These are phyloP conservation scores for Brachionus calyciflorus DNA, from an alignment of 1,140 invertebrate genomes.

Conservation along the genomic window DNA sequence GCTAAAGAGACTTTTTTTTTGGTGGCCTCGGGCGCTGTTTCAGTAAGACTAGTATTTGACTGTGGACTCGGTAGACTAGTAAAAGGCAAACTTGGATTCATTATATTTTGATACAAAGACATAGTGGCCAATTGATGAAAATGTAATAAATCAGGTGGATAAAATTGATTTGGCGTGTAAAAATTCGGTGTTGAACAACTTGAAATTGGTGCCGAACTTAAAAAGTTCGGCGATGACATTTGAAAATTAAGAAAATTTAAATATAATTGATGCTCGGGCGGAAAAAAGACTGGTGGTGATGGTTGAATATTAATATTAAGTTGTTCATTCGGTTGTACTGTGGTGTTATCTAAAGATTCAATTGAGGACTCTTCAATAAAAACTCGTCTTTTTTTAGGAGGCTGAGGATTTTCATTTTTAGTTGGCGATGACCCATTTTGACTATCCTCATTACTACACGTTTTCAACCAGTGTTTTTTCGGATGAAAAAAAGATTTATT, in stretches of 20 bases:
- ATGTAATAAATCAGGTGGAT: too few relatives aligned
- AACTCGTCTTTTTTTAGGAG: slow-evolving; percentile 12
- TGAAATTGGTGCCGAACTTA: background rate
- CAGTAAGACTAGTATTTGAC: background rate
- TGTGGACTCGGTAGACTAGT: too few relatives aligned
- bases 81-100: background rate
- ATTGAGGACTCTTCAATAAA: background rate
- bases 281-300: background rate
- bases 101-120: slow-evolving; percentile 1
- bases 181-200: background rate
- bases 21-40: background rate
- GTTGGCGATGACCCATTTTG: background rate
- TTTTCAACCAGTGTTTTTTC: slow-evolving; percentile 33
- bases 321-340: background rate
- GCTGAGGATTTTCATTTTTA: background rate
- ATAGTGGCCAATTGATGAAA: background rate
- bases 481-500: slow-evolving; percentile 4
- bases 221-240: background rate
- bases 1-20: slow-evolving; percentile 31
- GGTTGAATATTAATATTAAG: background rate
- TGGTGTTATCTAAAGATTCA: background rate
- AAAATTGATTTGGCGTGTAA: background rate
- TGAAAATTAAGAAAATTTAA: background rate
- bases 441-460: background rate
- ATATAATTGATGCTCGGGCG: background rate